phyloP scores from a whole-genome alignment of 37 sponge, comb jelly and placozoan species.

The Agelas oroides region DNA sequence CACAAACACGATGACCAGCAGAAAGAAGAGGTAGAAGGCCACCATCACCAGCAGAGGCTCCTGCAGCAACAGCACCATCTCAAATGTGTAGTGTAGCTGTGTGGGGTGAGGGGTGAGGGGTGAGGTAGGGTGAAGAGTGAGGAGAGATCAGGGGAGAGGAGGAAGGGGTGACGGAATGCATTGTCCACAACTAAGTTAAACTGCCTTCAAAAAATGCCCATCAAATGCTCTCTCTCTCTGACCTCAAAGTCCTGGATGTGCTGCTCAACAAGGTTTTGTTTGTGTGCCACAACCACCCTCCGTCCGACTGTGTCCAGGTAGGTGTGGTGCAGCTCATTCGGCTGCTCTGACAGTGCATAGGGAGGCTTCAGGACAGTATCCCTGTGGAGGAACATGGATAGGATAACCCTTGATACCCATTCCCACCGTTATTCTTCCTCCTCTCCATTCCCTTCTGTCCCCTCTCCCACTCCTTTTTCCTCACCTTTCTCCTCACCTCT shows the following conservation, averaged over 20 bases:
- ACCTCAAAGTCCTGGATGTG: conserved; percentile 95
- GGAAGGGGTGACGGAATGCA: background rate
- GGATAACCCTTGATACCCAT: background rate
- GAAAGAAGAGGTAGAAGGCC: conserved; percentile 87
- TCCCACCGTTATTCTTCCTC: too few species aligned
- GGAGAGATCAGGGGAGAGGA: too few species aligned
- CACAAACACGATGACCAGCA: conserved; percentile 82
- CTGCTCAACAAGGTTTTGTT: conserved; percentile 87
- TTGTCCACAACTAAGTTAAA: background rate
- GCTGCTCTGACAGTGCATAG: conserved; percentile 54
- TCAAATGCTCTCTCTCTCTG: background rate
- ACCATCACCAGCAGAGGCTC: conserved; percentile 92
- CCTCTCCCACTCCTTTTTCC: too few species aligned
- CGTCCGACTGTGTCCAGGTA: conserved; percentile 95
- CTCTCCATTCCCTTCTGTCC: too few species aligned
- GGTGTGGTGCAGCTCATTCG: conserved; percentile 68
- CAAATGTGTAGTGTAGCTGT: conserved; percentile 79
- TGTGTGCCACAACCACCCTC: conserved; percentile 78
- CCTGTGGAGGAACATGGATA: conserved; percentile 34
- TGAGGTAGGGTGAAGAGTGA: too few species aligned
- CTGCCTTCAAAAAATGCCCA: too few species aligned
- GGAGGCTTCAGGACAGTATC: conserved; percentile 62
- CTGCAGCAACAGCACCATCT: conserved; percentile 78
- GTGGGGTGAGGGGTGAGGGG: background rate
- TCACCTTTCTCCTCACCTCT: too few species aligned